Base-by-base conservation (phyloP, 2,888 invertebrate genomes). In the Drosophila demipolita region DNA sequence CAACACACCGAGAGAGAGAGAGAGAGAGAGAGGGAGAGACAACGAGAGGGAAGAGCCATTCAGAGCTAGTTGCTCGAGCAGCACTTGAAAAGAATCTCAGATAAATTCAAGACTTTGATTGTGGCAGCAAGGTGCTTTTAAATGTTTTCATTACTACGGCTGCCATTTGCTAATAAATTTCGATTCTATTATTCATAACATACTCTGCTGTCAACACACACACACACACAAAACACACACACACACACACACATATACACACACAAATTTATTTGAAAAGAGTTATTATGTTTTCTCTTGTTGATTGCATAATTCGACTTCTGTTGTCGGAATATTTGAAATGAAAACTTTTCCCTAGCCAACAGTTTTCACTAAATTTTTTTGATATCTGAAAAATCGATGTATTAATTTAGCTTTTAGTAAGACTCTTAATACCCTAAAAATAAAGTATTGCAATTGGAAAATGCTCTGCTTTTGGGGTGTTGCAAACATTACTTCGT, bases 31-130 rank as follows among this genome's bases (percentile, higher is more conserved):
- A 17, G 45, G 2, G 15, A 1, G 33, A 33, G 12, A 48, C 26
- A 35, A 15, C 20, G 69, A 67, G 58, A 33, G 17, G 49, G 35
- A 32, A 69, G 83, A 82, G 67, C 67, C 77, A 70, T 70, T 45
- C 59, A 53, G 29, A 35, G 52, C 38, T 48, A 62, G 71, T 48
- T 57, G 55, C 42, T 61, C 55, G 52, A 57, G 36, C 23, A 62
- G 49, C 49, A 52, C 62, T 71, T 66, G 12, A 62, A 42, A 52
- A 62, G 42, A 70, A 71, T 58, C 63, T 53, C 73, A 35, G 40
- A 61, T 61, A 54, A 70, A 45, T 70, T 70, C 49, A 70, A 70
- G 54, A 69, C 53, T 48, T 70, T 53, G 42, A 70, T 70, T 69
- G 53, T 70, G 60, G 71, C 38, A 52, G 29, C 38, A 33, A 20